A percentile compares a stretch with the other conserved stretches of the same genome.
Conservation (phyloP, 2,888 invertebrate genomes). For the Argynnis bischoffii region DNA sequence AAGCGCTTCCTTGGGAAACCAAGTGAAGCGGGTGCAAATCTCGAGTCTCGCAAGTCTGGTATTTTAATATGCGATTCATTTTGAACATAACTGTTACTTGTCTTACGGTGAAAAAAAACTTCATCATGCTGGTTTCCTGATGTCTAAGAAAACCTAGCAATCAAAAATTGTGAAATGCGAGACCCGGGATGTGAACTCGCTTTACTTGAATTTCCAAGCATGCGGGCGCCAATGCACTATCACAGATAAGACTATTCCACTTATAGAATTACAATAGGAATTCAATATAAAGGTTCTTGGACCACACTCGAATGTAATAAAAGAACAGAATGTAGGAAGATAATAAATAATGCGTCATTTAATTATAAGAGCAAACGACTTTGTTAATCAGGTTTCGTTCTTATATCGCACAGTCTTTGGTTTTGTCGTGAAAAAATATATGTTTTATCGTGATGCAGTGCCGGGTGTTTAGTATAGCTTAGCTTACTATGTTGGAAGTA, state of each 20-base stretch:
- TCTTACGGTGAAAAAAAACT: no score
- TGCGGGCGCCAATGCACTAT: no score
- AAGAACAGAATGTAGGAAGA: slow-evolving; percentile 28
- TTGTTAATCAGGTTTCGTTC: slow-evolving; percentile 33
- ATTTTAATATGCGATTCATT: no score
- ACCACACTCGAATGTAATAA: slow-evolving; percentile 31
- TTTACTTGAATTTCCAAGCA: no score
- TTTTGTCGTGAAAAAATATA: slow-evolving; percentile 1
- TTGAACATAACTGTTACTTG: no score
- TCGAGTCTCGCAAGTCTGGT: no score
- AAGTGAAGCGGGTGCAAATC: no score
- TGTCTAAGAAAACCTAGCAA: no score
- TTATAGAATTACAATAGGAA: neutral
- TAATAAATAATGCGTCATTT: slow-evolving; percentile 42
- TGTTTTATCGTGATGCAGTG: slow-evolving; percentile 1
- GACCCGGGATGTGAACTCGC: no score
- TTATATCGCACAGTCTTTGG: slow-evolving; percentile 31
- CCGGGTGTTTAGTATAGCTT: neutral
- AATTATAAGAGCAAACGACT: slow-evolving; percentile 36
- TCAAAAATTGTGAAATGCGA: no score
- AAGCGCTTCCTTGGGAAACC: no score
- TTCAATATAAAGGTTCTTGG: slow-evolving; percentile 4
- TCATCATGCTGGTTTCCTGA: no score
- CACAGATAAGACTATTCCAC: neutral
- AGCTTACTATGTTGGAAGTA: neutral